A percentile compares a stretch with the other conserved stretches of the same genome.
phyloP scores from a whole-genome alignment of 2,113 vertebrate species.

The Psilopogon haemacephalus region DNA sequence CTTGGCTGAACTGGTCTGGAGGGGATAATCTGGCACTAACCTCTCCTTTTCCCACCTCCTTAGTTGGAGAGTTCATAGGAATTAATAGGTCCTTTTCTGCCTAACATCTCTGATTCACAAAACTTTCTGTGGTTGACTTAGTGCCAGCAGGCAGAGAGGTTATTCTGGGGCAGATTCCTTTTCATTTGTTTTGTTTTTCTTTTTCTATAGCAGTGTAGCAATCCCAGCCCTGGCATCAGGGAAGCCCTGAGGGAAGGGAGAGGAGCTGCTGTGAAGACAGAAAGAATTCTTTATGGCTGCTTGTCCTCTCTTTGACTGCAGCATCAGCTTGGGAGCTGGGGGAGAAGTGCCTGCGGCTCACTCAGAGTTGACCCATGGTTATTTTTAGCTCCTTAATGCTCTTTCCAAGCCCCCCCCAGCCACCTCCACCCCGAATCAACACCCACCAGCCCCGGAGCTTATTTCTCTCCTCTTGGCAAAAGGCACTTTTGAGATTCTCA shows the following conservation, averaged over 20 bases:
- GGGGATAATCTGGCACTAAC: neutral
- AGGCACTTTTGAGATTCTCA: constrained; percentile 11
- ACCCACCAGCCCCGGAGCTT: neutral
- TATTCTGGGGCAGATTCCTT: constrained; percentile 57
- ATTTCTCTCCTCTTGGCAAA: constrained; percentile 65
- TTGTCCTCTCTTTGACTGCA: constrained; percentile 36
- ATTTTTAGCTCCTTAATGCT: constrained; percentile 77
- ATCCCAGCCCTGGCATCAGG: constrained; percentile 5
- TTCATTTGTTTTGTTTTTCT: constrained; percentile 54
- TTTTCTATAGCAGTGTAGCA: constrained; percentile 56
- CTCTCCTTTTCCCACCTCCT: neutral
- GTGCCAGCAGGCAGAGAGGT: constrained; percentile 38
- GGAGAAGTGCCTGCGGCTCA: neutral
- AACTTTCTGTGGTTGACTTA: neutral
- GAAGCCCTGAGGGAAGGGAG: neutral
- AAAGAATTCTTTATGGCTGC: constrained; percentile 23
- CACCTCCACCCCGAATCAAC: neutral
- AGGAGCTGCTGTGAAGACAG: constrained; percentile 23
- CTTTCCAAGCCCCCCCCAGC: neutral
- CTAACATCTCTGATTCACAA: constrained; percentile 1
- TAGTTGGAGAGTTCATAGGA: neutral
- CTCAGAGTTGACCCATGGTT: constrained; percentile 61
- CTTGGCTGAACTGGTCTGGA: neutral
- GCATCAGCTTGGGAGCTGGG: constrained; percentile 25
- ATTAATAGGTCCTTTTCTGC: constrained; percentile 39